Base-by-base conservation (phyloP, 2,113 vertebrate species). In the Hystrix cristata region DNA sequence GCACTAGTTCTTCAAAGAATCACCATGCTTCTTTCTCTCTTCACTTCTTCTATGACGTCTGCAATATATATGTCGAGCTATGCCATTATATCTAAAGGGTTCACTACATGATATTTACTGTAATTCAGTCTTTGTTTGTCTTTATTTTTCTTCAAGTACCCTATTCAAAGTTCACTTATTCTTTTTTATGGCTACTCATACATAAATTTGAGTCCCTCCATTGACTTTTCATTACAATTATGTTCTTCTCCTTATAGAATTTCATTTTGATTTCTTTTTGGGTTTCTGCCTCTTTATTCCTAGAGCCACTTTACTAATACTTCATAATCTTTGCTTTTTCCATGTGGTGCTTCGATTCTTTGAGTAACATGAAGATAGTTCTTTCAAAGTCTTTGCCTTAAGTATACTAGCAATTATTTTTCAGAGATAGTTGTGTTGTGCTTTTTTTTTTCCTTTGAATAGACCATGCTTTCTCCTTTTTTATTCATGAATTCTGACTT, bases 371-470 rank as follows among this genome's bases (percentile, higher is more conserved):
- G n/a, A 51, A 76, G 46, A 48, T 8, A 62, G 16, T 57, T 87
- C 25, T 79, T 94, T 79, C 43, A 62, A 78, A 71, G 48, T 21
- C 25, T 78, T 88, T 82, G 7, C 80, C 31, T 95, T 78, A 83
- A 23, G 7, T 16, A 23, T 25, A 72, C n/a, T 19, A 67, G 59
- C 64, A 74, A 25, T 13, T 92, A n/a, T 86, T 86, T 81, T 67
- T 85, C 43, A 86, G 27, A 0, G 13, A 74, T 0, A 90, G 0
- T 60, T 64, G 14, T 43, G 1, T 59, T 78, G 11, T 0, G 12
- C 43, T n/a, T 48, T 43, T 62, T n/a, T 4, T 48, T n/a, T 64
- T 69, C 4, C 13, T 78, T 82, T 51, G 5, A 48, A 78, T 48
- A 2, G 25, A 0, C 0, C 1, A 48, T 29, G 46, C 16, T 16